Conservation (phyloP, 2,113 vertebrate genomes). For the Corvus hawaiiensis region DNA sequence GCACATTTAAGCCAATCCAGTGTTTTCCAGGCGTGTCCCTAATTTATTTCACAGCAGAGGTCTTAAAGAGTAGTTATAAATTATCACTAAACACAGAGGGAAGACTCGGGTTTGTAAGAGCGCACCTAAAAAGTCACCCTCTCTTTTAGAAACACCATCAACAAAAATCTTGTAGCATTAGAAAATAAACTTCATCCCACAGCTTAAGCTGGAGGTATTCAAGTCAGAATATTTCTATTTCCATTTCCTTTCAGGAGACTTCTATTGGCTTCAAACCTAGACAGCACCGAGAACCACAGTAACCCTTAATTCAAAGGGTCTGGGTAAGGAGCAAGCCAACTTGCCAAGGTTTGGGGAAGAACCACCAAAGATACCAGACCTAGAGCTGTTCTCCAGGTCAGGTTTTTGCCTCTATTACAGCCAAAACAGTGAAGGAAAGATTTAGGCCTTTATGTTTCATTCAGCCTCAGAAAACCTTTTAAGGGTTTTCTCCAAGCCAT, state of each 20-base stretch:
- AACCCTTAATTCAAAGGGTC: neutral
- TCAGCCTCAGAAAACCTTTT: neutral
- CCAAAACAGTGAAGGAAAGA: neutral
- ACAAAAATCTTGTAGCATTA: neutral
- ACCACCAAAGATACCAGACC: neutral
- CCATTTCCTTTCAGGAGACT: neutral
- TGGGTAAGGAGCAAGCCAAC: neutral
- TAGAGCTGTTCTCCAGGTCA: neutral
- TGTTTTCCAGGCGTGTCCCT: neutral
- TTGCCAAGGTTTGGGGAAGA: neutral
- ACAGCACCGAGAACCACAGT: neutral
- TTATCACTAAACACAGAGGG: neutral
- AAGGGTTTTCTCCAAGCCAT: neutral
- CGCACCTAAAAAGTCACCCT: neutral
- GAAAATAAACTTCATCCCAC: neutral
- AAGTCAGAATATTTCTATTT: neutral
- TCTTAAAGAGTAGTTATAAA: neutral
- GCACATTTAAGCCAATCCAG: neutral
- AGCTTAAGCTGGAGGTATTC: neutral
- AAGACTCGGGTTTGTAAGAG: neutral
- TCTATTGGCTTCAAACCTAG: neutral
- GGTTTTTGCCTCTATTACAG: neutral
- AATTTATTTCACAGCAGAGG: neutral
- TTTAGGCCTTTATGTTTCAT: neutral
- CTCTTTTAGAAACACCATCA: neutral